A percentile compares a stretch with the other conserved stretches of the same genome.
Conservation (phyloP, 2,113 vertebrate genomes). For the Crotalus tigris region DNA sequence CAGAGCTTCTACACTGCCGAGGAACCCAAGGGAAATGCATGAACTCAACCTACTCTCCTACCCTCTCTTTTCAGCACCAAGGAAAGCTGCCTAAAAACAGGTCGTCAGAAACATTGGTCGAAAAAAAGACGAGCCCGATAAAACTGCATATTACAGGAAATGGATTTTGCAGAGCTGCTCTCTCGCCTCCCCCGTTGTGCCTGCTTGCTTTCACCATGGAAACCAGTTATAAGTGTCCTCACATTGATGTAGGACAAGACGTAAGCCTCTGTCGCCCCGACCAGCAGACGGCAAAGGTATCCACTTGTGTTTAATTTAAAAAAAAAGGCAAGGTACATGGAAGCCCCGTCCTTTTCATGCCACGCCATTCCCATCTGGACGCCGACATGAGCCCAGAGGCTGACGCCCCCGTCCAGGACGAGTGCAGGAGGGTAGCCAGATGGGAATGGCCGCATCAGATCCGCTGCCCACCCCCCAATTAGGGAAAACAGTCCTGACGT, state of each 20-base stretch:
- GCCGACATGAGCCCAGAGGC: not conserved
- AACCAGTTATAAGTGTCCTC: not conserved
- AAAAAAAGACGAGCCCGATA: no score
- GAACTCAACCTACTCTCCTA: not conserved
- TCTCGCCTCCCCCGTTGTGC: not conserved
- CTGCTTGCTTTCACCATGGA: not conserved
- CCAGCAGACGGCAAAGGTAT: not conserved
- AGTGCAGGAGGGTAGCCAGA: no score
- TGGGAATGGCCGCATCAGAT: not conserved
- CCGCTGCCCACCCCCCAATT: not conserved
- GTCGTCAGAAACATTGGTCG: not conserved
- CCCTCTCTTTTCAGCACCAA: not conserved
- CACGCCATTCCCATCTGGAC: not conserved
- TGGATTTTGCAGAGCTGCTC: not conserved
- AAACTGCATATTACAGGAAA: not conserved
- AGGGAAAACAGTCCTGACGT: no score
- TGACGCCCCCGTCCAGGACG: not conserved
- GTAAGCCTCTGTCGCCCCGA: not conserved
- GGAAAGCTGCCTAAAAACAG: not conserved
- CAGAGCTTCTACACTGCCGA: not conserved
- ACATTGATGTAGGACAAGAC: no score
- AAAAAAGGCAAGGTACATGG: not conserved
- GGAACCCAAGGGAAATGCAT: not conserved
- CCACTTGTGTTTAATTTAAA: not conserved
- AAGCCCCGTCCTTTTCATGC: not conserved